A percentile compares a stretch with the other conserved stretches of the same genome.
These are phyloP conservation scores for Pelobates fuscus DNA, from an alignment of 2,113 vertebrate genomes.

Conservation along the genomic window DNA sequence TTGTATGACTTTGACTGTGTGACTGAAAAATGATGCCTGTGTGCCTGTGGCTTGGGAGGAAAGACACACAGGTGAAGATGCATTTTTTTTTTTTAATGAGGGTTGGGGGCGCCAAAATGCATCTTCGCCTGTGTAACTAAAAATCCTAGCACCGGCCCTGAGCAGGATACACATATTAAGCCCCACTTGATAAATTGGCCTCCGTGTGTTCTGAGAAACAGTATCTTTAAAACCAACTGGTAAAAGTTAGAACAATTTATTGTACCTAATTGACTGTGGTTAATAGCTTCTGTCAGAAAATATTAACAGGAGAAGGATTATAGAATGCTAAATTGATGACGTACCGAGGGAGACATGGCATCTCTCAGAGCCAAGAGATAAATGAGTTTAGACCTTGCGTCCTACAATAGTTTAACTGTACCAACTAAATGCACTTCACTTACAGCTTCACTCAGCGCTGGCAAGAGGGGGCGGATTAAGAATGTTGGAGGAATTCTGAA, in stretches of 20 bases:
- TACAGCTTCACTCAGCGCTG: constrained; percentile 34
- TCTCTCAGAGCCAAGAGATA: constrained; percentile 35
- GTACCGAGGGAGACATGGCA: constrained; percentile 20
- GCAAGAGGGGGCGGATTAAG: constrained; percentile 11
- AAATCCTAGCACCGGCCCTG: too few species aligned
- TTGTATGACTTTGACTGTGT: too few species aligned
- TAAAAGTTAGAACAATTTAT: constrained; percentile 21
- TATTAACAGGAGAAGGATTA: constrained; percentile 27
- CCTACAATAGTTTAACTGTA: constrained; percentile 29
- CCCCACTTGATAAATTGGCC: neutral
- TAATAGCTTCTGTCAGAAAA: constrained; percentile 44
- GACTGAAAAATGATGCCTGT: too few species aligned
- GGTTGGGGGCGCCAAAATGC: too few species aligned
- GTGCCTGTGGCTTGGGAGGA: too few species aligned
- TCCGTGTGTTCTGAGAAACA: neutral
- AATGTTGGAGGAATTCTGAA: constrained; percentile 11
- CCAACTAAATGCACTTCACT: constrained; percentile 11
- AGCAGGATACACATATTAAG: too few species aligned
- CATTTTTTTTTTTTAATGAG: too few species aligned
- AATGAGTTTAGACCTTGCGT: constrained; percentile 2
- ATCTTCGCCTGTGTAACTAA: too few species aligned
- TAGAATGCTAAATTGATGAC: constrained; percentile 25
- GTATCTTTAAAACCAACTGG: neutral
- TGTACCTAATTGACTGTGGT: constrained; percentile 38
- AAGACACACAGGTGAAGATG: too few species aligned